Percentiles rank a stretch among this genome's conserved stretches.
phyloP scores from a whole-genome alignment of 2,113 vertebrate species.

The Atherinomorus stipes region DNA sequence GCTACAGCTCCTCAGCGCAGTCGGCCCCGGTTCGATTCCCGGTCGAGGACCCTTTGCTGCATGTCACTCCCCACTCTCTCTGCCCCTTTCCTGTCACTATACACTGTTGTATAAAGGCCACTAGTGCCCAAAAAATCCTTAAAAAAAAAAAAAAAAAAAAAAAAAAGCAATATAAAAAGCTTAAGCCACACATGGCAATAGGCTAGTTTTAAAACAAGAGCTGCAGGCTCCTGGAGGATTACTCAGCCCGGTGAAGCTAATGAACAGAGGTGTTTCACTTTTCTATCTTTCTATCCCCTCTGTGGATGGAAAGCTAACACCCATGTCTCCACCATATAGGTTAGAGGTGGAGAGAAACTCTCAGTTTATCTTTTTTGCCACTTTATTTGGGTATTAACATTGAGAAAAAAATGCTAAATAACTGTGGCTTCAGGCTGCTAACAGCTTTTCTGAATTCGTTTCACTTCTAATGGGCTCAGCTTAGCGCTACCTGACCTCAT shows the following conservation, averaged over 20 bases:
- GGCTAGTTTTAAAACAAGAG: conserved; percentile 77
- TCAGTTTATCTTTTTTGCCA: conserved; percentile 42
- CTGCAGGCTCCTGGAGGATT: conserved; percentile 74
- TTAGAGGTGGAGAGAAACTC: conserved; percentile 60
- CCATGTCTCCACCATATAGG: conserved; percentile 48
- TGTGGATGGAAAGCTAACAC: conserved; percentile 55
- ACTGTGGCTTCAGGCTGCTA: conserved; percentile 49
- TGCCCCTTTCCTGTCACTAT: too few relatives aligned
- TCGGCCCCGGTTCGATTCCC: too few relatives aligned
- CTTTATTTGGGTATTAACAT: conserved; percentile 54
- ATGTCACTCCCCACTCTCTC: too few relatives aligned
- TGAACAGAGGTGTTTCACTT: conserved; percentile 66
- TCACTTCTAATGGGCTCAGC: conserved; percentile 37
- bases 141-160: conserved; percentile 63
- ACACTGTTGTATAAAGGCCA: too few relatives aligned
- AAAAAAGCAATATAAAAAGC: conserved; percentile 70
- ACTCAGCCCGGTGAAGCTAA: conserved; percentile 72
- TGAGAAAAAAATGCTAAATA: conserved; percentile 24
- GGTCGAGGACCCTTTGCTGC: too few relatives aligned
- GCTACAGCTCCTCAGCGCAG: too few relatives aligned
- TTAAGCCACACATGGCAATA: conserved; percentile 79
- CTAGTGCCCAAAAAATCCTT: too few relatives aligned
- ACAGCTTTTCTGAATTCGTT: conserved; percentile 58
- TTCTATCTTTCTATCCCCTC: conserved; percentile 26
- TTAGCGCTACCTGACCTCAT: conserved; percentile 53